Percentiles rank a stretch among this genome's conserved stretches.
Conservation (phyloP, 2,888 invertebrate species). For the Odiellus spinosus region DNA sequence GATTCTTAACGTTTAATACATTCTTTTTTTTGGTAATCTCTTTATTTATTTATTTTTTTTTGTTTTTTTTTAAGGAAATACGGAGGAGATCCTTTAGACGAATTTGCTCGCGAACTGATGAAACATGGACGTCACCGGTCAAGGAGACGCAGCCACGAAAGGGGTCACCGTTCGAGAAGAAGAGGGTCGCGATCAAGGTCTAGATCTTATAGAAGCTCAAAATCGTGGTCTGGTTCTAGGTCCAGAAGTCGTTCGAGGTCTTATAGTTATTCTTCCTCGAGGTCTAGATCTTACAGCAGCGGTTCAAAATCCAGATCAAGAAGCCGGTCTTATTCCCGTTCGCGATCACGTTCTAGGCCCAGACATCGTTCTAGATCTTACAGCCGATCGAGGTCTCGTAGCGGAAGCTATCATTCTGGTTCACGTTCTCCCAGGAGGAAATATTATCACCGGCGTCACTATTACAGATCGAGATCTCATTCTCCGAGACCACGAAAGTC, state of each 20-base stretch:
- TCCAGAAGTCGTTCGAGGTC: not conserved
- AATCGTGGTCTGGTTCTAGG: constrained; percentile 11
- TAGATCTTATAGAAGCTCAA: constrained; percentile 9
- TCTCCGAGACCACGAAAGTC: constrained; percentile 10
- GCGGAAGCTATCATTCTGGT: constrained; percentile 9
- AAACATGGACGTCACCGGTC: constrained; percentile 5
- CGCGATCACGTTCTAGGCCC: constrained; percentile 15
- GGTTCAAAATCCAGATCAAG: constrained; percentile 6
- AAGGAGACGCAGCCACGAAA: not conserved
- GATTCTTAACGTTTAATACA: not conserved
- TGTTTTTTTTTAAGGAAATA: constrained; percentile 9
- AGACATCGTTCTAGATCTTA: constrained; percentile 9
- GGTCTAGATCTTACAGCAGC: not conserved
- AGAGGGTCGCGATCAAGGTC: constrained; percentile 11
- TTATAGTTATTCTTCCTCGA: constrained; percentile 1
- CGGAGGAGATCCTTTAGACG: constrained; percentile 12
- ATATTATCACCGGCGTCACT: constrained; percentile 5
- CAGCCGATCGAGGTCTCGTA: constrained; percentile 9
- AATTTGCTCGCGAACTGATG: constrained; percentile 13
- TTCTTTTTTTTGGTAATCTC: constrained; percentile 2
- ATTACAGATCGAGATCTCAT: constrained; percentile 13
- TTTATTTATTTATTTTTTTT: not conserved
- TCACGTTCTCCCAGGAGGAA: constrained; percentile 9
- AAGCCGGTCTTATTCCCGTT: constrained; percentile 10
- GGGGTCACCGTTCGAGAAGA: no score